These are phyloP conservation scores for Campylomormyrus tamandua DNA, from an alignment of 2,113 vertebrate genomes.

Conservation along the genomic window DNA sequence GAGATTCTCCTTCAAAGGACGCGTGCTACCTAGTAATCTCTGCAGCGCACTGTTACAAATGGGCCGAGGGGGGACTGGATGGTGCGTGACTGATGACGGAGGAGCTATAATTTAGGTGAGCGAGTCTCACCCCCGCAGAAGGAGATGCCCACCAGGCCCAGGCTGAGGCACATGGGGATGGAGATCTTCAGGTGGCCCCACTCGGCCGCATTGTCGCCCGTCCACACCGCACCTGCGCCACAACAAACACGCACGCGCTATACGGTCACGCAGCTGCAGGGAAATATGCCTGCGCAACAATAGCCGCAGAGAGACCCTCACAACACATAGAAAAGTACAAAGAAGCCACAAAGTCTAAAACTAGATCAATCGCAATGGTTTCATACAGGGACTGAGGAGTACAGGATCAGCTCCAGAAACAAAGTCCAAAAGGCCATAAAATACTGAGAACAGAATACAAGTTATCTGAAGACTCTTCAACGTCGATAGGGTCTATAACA, in stretches of 20 bases:
- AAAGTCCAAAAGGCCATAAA: background rate
- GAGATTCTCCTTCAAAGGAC: background rate
- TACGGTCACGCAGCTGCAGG: background rate
- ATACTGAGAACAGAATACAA: background rate
- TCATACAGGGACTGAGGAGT: background rate
- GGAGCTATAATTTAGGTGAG: background rate
- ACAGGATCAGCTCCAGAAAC: background rate
- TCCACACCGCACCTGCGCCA: slow-evolving; percentile 78
- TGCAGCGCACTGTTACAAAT: background rate
- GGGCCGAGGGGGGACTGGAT: background rate
- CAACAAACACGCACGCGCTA: background rate
- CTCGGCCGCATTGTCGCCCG: slow-evolving; percentile 81
- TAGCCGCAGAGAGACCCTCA: background rate
- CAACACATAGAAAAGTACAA: background rate
- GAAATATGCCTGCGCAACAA: too few relatives aligned
- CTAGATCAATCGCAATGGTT: background rate
- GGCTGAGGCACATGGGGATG: slow-evolving; percentile 82
- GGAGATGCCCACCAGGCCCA: slow-evolving; percentile 74
- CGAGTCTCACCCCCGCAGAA: slow-evolving; percentile 77
- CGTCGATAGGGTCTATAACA: background rate
- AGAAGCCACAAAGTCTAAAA: background rate
- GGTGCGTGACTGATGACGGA: background rate
- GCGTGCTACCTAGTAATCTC: background rate
- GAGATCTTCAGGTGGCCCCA: slow-evolving; percentile 84
- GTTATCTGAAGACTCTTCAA: background rate